phyloP scores from a whole-genome alignment of 2,113 vertebrate species.

The Hassar affinis region DNA sequence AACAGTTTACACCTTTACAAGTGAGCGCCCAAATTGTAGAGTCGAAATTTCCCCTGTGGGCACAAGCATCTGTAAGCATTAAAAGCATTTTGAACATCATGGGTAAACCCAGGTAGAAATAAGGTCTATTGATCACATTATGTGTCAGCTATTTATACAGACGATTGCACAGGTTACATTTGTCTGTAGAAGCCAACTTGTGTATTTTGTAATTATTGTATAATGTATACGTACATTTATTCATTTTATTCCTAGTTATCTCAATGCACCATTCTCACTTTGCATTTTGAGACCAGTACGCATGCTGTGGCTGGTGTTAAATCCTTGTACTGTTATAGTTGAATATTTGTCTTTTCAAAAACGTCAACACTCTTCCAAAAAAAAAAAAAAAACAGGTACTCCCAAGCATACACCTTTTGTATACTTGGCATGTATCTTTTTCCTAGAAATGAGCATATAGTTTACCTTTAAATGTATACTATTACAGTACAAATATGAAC shows the following conservation, averaged over 20 bases:
- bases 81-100: no score
- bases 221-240: neutral
- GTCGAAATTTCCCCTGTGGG: neutral
- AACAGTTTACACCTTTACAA: neutral
- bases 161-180: neutral
- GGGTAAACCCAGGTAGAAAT: no score
- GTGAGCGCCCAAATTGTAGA: neutral
- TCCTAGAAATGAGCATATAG: neutral
- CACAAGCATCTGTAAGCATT: no score
- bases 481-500: neutral
- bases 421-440: neutral
- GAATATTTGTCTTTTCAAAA: neutral
- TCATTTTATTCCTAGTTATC: neutral
- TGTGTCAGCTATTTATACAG: neutral
- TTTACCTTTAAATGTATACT: neutral
- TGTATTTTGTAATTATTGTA: neutral
- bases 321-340: neutral
- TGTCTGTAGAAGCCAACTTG: neutral
- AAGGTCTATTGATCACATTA: neutral
- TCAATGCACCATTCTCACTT: neutral
- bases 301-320: neutral
- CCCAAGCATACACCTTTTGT: neutral
- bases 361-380: neutral
- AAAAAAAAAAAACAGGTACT: neutral
- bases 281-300: neutral